Conservation (phyloP, 2,113 vertebrate species). For the Taxidea taxus region DNA sequence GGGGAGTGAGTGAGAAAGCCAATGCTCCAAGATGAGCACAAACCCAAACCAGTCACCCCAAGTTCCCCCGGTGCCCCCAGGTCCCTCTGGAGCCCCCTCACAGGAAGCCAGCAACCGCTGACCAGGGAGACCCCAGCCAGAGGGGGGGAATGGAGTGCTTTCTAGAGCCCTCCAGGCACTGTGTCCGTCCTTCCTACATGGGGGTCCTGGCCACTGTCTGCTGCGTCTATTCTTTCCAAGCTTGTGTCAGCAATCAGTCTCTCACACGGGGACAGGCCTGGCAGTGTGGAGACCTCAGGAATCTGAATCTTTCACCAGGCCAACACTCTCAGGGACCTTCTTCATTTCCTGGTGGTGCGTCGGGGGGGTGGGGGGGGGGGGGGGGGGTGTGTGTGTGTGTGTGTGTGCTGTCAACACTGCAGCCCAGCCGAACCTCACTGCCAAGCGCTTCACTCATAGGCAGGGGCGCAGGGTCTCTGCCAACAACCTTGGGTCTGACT, state of each 20-base stretch:
- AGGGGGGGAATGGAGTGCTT: not conserved
- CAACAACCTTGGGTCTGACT: accelerated
- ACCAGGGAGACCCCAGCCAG: not conserved
- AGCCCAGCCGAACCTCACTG: not conserved
- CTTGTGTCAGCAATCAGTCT: not conserved
- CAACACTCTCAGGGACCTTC: not conserved
- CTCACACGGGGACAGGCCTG: not conserved
- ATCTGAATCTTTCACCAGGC: not conserved
- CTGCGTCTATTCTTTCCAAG: not conserved
- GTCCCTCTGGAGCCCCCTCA: not conserved
- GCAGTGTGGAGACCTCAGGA: no score
- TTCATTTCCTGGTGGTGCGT: not conserved
- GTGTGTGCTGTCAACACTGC: not conserved
- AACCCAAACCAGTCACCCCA: not conserved
- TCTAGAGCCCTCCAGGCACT: not conserved
- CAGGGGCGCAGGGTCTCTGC: not conserved
- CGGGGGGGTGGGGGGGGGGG: not conserved
- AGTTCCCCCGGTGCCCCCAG: not conserved
- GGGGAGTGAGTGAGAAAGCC: not conserved
- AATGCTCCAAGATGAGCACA: not conserved
- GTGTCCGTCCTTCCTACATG: not conserved
- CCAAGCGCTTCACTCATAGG: accelerated
- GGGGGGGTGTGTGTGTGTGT: no score
- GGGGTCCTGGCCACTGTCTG: not conserved
- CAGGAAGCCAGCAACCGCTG: not conserved